phyloP scores from a whole-genome alignment of 2,113 vertebrate species.

The Syrmaticus mikado region DNA sequence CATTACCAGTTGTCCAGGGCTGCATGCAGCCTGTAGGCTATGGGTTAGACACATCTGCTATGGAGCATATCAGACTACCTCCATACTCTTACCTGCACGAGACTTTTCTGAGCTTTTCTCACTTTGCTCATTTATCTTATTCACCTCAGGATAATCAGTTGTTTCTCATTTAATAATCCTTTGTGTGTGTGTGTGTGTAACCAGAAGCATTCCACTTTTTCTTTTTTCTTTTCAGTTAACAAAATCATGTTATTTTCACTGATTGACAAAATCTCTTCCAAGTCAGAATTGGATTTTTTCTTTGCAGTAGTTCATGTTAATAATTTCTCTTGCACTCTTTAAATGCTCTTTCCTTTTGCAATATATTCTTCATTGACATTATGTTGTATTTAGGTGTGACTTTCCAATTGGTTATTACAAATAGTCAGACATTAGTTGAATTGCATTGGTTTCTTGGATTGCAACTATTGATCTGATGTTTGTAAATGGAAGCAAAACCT shows the following conservation, averaged over 20 bases:
- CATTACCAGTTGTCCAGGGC: background rate
- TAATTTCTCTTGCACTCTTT: background rate
- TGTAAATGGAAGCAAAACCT: background rate
- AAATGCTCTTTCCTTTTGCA: background rate
- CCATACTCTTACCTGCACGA: fast-evolving
- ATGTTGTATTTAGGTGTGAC: background rate
- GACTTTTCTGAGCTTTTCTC: background rate
- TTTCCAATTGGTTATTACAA: background rate
- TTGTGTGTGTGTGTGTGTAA: background rate
- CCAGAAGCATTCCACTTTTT: fast-evolving
- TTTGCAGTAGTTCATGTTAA: background rate
- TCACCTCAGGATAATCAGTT: background rate
- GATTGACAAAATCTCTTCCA: background rate
- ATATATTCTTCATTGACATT: background rate
- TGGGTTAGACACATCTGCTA: background rate
- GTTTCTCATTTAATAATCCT: background rate
- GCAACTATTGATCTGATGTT: background rate
- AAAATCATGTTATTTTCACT: background rate
- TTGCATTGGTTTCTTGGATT: background rate
- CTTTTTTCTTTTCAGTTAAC: background rate
- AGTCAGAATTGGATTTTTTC: background rate
- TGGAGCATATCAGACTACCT: background rate
- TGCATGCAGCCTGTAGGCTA: background rate
- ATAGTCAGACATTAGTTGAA: background rate
- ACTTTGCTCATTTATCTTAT: background rate